phyloP scores from a whole-genome alignment of 2,797 vertebrate species.

The Sebastes oblongus region DNA sequence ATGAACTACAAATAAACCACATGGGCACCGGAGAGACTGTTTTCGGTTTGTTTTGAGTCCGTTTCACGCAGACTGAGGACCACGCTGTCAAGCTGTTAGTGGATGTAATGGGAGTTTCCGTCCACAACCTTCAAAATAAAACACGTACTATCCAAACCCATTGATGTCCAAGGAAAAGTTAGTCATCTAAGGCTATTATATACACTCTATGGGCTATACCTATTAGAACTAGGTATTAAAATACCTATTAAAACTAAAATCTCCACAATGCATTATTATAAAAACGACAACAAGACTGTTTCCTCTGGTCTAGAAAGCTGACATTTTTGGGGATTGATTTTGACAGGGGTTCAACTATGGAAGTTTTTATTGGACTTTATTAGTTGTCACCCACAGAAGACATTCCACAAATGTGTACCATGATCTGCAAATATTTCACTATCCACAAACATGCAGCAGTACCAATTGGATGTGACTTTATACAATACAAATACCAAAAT shows the following conservation, averaged over 20 bases:
- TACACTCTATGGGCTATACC: too few species aligned
- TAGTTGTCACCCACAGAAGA: too few species aligned
- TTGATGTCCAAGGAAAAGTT: fast-evolving
- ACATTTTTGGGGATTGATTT: background rate
- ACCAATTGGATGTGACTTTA: too few species aligned
- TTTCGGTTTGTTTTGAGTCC: conserved; percentile 15
- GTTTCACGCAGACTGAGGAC: background rate
- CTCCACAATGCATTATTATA: background rate
- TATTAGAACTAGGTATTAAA: too few species aligned
- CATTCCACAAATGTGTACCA: too few species aligned
- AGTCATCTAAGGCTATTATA: background rate
- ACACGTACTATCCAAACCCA: fast-evolving
- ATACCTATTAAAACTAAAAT: too few species aligned
- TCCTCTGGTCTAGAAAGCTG: background rate
- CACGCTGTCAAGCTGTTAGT: background rate
- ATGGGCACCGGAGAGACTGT: background rate
- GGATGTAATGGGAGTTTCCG: background rate
- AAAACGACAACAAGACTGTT: background rate
- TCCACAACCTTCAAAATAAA: conserved; percentile 30
- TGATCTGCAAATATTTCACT: too few species aligned
- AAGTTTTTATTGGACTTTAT: too few species aligned
- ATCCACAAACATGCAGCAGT: too few species aligned
- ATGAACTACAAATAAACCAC: background rate
- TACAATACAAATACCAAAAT: too few species aligned
- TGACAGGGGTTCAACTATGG: background rate